These are phyloP conservation scores for Tethya wilhelma DNA, from an alignment of 37 sponge, comb jelly and placozoan species.

Conservation along the genomic window DNA sequence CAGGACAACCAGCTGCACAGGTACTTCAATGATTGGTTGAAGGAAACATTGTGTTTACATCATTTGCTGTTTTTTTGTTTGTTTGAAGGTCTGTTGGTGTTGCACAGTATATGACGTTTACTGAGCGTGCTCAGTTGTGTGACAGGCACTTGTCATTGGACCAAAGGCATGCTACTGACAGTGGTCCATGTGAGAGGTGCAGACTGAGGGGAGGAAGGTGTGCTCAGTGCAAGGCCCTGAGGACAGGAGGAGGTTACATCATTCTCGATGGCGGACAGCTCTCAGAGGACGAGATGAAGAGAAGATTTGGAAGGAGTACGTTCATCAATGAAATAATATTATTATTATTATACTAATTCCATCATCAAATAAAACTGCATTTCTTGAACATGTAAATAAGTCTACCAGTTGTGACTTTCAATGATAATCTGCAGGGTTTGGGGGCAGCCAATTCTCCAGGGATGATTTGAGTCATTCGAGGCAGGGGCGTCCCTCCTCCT, in stretches of 20 bases:
- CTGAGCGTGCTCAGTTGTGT: conserved; percentile 37
- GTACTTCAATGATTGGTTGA: too few relatives aligned
- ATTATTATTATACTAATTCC: not conserved
- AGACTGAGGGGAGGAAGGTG: conserved; percentile 67
- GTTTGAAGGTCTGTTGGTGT: too few relatives aligned
- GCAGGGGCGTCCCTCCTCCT: too few relatives aligned
- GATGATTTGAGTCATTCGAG: too few relatives aligned
- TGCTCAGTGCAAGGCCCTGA: conserved; percentile 55
- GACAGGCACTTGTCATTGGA: conserved; percentile 14
- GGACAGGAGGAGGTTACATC: conserved; percentile 88
- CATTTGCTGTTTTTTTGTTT: too few relatives aligned
- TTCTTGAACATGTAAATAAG: too few relatives aligned
- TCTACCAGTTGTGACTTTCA: too few relatives aligned
- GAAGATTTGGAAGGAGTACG: conserved; percentile 8
- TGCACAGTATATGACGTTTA: conserved; percentile 69
- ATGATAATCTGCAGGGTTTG: too few relatives aligned
- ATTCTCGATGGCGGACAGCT: conserved; percentile 62
- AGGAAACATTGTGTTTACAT: too few relatives aligned
- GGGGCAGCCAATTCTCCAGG: too few relatives aligned
- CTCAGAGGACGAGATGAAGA: not conserved
- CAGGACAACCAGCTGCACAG: too few relatives aligned
- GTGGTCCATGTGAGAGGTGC: conserved; percentile 66
- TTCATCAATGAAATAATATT: not conserved
- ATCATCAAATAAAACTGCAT: too few relatives aligned
- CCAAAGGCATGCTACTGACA: conserved; percentile 28